Conservation (phyloP, 2,113 vertebrate species). For the Grus americana region DNA sequence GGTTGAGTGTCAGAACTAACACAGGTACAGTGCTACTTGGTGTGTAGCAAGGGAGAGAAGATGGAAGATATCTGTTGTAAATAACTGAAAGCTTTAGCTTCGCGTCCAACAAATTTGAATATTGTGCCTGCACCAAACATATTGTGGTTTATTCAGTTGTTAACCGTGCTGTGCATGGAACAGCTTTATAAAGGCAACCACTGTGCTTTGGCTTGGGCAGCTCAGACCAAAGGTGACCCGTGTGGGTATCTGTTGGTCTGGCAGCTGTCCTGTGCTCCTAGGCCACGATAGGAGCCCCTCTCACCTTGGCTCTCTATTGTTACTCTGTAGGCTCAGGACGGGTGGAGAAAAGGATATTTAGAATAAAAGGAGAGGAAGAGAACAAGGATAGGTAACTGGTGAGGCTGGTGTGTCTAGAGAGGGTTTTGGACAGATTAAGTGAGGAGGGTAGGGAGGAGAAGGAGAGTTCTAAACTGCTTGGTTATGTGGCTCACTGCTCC, state of each 20-base stretch:
- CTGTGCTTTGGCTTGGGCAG: background rate
- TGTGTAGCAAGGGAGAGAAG: background rate
- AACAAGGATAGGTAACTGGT: background rate
- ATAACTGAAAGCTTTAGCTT: background rate
- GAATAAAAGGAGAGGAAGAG: background rate
- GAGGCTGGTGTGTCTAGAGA: background rate
- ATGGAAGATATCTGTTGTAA: background rate
- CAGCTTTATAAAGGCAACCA: background rate
- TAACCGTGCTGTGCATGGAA: rapidly evolving
- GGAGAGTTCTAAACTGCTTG: background rate
- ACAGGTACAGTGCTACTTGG: rapidly evolving
- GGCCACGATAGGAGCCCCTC: background rate
- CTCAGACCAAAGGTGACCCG: background rate
- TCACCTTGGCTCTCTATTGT: rapidly evolving
- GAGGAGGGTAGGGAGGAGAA: background rate
- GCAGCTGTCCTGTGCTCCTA: background rate
- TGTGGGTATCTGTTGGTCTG: background rate
- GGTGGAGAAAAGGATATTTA: background rate
- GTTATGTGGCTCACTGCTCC: background rate
- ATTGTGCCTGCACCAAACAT: background rate
- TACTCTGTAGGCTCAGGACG: background rate
- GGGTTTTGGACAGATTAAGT: background rate
- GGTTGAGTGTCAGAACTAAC: background rate
- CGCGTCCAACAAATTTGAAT: background rate
- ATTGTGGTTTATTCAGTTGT: background rate